Evolutionary conservation across 2,113 vertebrate genomes (phyloP), one percentile per base, ranked within the genome.

Genomic region (Mandrillus leucophaeus): DNA sequence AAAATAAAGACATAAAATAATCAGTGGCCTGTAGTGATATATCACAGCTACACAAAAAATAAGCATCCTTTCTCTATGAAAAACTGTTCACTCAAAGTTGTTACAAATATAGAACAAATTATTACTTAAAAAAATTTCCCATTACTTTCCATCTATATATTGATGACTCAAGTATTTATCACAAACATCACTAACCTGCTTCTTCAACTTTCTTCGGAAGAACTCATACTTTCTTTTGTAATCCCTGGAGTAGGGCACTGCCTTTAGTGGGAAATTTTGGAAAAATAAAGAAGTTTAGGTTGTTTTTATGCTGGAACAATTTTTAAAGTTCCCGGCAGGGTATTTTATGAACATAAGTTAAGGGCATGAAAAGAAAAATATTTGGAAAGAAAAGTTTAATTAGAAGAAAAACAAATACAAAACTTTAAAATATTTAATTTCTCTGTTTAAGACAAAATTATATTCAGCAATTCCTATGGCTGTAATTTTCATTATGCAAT

Each of bases 221-320:
- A 99, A 99, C 57, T 99, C 99, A 43, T 99, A 99, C 97, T 99
- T 99, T 97, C 99, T 99, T 97, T 99, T 99, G 97, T 99, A 99
- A 98, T 99, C 99, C 98, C 99, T 99, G 98, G 99, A 99, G 98
- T 99, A 99, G 98, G 99, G 99, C 99, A 99, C 99, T 85, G 99
- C 99, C 99, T 99, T 96, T 72, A 92, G 82, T 95, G n/a, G 93
- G 90, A 94, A 95, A 85, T 64, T 87, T 95, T 70, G n/a, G 84
- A 76, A 96, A 95, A 96, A 97, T 59, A 86, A 96, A 93, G 48
- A 96, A 87, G 43, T 96, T 98, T 98, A 94, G 82, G 52, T 88
- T 93, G 61, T 66, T 96, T 88, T 90, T 57, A 89, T 78, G 80
- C 73, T 88, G n/a, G 55, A 95, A 95, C 9, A 96, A 96, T 35